Evolutionary conservation across 1,140 invertebrate species (phyloP).

Genomic region (Hormaphis cornu): DNA sequence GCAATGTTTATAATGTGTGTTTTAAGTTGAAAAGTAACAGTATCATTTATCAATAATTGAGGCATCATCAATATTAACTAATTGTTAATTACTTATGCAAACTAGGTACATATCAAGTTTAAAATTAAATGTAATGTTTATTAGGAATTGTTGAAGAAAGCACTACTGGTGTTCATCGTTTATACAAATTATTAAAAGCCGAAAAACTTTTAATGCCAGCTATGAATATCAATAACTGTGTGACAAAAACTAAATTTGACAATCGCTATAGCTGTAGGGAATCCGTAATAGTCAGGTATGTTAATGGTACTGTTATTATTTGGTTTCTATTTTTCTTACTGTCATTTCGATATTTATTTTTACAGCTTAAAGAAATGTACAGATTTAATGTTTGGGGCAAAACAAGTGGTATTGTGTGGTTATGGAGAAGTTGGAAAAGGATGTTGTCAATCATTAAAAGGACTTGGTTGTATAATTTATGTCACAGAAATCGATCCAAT

Average conservation of each 20-base stretch:
- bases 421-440: slow-evolving; percentile 98
- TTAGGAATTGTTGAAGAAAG: slow-evolving; percentile 92
- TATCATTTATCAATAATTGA: no score
- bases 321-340: not conserved
- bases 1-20: no score
- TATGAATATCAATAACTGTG: slow-evolving; percentile 98
- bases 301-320: slow-evolving; percentile 46
- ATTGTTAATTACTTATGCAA: no score
- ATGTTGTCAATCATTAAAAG: slow-evolving; percentile 89
- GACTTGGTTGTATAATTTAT: slow-evolving; percentile 85
- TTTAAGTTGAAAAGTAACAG: no score
- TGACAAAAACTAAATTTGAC: slow-evolving; percentile 99
- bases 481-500: slow-evolving; percentile 98
- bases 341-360: not conserved
- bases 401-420: slow-evolving; percentile 91
- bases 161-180: slow-evolving; percentile 90
- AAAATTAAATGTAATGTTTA: not conserved
- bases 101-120: no score
- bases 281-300: slow-evolving; percentile 71
- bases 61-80: no score
- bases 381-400: slow-evolving; percentile 97
- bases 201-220: slow-evolving; percentile 92
- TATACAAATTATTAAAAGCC: slow-evolving; percentile 92
- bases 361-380: slow-evolving; percentile 86
- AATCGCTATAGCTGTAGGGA: slow-evolving; percentile 88